A percentile compares a stretch with the other conserved stretches of the same genome.
Conservation (phyloP, 2,888 invertebrate species). For the Entomobrya multifasciata region DNA sequence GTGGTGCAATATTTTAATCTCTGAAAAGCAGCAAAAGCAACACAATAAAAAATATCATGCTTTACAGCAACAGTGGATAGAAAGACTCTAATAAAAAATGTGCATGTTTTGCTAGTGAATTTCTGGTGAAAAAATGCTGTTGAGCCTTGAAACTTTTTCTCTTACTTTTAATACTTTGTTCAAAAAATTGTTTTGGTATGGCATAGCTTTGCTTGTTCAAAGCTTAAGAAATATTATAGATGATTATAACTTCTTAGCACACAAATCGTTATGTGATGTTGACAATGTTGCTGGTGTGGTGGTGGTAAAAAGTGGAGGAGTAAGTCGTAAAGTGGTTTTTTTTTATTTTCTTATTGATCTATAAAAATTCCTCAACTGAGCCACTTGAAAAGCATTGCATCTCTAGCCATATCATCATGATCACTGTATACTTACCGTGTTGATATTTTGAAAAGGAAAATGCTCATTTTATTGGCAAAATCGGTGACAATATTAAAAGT, state of each 20-base stretch:
- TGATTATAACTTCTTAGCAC: slow-evolving; percentile 12
- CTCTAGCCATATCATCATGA: too few species aligned
- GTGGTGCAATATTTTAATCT: slow-evolving; percentile 18
- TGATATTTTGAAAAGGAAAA: too few species aligned
- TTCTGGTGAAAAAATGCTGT: slow-evolving; percentile 35
- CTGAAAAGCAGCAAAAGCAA: slow-evolving; percentile 29
- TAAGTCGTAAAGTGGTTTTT: slow-evolving; percentile 31
- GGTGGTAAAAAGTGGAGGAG: too few species aligned
- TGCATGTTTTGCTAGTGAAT: too few species aligned
- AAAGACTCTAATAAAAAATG: too few species aligned
- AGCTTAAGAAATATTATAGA: not conserved
- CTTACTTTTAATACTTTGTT: not conserved
- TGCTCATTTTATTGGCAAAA: slow-evolving; percentile 3
- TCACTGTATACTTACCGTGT: too few species aligned
- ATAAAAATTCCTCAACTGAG: slow-evolving; percentile 6
- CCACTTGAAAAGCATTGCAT: too few species aligned
- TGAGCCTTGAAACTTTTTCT: slow-evolving; percentile 26
- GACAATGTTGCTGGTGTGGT: too few species aligned
- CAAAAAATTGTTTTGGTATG: not conserved
- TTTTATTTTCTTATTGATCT: slow-evolving; percentile 44
- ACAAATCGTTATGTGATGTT: not conserved
- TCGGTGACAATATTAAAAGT: not conserved
- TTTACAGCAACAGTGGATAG: too few species aligned
- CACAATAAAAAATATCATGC: not conserved
- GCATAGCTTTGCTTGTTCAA: not conserved